Base-by-base conservation (phyloP, 1,140 invertebrate species). In the Sarcophaga bullata region DNA sequence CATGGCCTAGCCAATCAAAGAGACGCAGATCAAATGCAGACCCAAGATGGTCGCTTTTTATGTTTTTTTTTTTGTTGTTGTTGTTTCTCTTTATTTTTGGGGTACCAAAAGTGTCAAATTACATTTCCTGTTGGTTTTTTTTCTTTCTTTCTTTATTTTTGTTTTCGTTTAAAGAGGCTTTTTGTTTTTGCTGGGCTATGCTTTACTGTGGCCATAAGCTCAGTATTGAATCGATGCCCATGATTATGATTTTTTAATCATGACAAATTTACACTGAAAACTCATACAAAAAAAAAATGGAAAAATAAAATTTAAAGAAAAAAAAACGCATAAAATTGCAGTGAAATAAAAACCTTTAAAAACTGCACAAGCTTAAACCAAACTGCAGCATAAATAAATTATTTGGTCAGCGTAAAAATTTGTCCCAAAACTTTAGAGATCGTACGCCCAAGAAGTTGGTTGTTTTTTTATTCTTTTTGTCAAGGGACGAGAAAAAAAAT, bases 91-190 rank as follows among this genome's bases (percentile, higher is more conserved):
- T 72, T n/a, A 11, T 73, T 17, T 73, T 81, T 68, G 19, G 47
- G n/a, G 8, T 48, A 8, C 37, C n/a, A 80, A 88, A 88, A 88
- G 87, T 88, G 87, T 88, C 86, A 85, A 86, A 85, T 88, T 88
- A 88, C 87, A 88, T 88, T 88, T 88, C 87, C 87, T 88, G 87
- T 82, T 80, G 73, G 78, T 17, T 80, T 25, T 76, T n/a, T 76
- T 7, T 76, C 48, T 17, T 48, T 15, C 3, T 80, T 11, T 19
- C 25, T 50, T 19, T n/a, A n/a, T 54, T 17, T 8, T 54, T 50
- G 6, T n/a, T 50, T 13, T 54, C n/a, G 11, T 50, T 54, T n/a
- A 25, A n/a, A 25, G 46, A 48, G 37, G 73, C 52, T 75, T 75
- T 13, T 75, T 75, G 10, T 75, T 75, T 46, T 49, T 50, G 75